Base-by-base conservation (phyloP, 2,888 invertebrate species). In the Acanthosoma haemorrhoidale region DNA sequence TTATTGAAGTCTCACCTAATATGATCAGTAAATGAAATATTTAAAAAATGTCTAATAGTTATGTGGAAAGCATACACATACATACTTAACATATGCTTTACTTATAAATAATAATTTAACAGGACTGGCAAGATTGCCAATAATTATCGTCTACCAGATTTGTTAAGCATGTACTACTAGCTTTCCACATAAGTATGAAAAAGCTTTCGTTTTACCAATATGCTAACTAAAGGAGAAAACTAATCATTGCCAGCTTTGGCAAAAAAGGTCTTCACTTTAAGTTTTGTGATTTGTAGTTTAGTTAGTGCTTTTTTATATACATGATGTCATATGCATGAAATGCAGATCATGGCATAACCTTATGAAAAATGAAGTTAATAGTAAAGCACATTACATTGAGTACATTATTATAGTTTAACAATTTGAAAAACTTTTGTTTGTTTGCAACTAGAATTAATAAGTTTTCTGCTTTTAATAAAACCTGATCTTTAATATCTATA, bases 351-450 rank as follows among this genome's bases (percentile, higher is more conserved):
- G 39, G 38, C 39, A 64, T 13, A 61, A 61, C 16, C 3, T 25
- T 25, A n/a, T 25, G 18, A 59, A 32, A 11, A 31, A 11, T 31
- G 4, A 59, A 13, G 18, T 31, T 32, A 59, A 59, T 21, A 39
- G 64, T 41, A 64, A 15, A 64, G 64, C 64, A 64, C 64, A 38
- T 64, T 36, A 25, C 38, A n/a, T n/a, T n/a, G n/a, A n/a, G n/a
- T n/a, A n/a, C n/a, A 4, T 58, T 29, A 58, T 13, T n/a, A 21
- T 63, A 63, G 29, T 21, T 38, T 6, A n/a, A 25, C 41, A 29
- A 36, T 38, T 31, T 31, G 25, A 41, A 39, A 29, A 64, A 16
- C 34, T 21, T 32, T 38, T 18, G 61, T 51, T 18, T 58, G 31
- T 41, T 64, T 64, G 29, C 39, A n/a, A 2, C 41, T 39, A 64